Conservation (phyloP, 2,888 invertebrate genomes). For the Apotomis betuletana region DNA sequence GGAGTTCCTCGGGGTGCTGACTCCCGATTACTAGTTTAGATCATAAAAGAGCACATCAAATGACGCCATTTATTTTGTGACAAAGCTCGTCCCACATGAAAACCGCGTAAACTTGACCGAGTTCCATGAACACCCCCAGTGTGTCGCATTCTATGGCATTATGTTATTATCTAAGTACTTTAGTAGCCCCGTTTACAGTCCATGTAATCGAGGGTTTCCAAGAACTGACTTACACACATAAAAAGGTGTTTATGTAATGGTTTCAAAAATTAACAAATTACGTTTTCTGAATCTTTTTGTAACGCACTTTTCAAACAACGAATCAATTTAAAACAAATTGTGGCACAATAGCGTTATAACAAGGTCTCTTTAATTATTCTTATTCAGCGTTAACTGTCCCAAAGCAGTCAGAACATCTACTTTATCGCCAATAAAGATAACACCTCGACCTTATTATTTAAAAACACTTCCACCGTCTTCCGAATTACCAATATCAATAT, state of each 20-base stretch:
- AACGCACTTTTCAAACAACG: too few relatives aligned
- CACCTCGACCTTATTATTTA: background rate
- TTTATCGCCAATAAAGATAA: background rate
- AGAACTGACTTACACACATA: background rate
- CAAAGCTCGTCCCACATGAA: background rate
- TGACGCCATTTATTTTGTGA: background rate
- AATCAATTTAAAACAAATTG: too few relatives aligned
- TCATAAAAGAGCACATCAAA: too few relatives aligned
- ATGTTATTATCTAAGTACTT: slow-evolving; percentile 23
- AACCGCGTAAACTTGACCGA: slow-evolving; percentile 9
- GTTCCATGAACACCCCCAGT: slow-evolving; percentile 15
- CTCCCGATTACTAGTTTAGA: too few relatives aligned
- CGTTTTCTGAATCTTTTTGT: too few relatives aligned
- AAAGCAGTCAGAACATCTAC: too few relatives aligned
- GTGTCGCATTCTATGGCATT: background rate
- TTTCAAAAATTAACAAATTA: too few relatives aligned
- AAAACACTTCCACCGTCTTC: background rate
- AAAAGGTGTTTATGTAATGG: too few relatives aligned
- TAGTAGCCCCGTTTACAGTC: background rate
- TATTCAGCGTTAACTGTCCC: too few relatives aligned
- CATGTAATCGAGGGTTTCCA: background rate
- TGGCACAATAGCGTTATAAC: too few relatives aligned
- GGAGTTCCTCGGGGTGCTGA: too few relatives aligned
- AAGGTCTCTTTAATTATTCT: too few relatives aligned
- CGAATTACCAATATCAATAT: slow-evolving; percentile 19